phyloP scores from a whole-genome alignment of 2,113 vertebrate genomes.

The Marmota flaviventris region DNA sequence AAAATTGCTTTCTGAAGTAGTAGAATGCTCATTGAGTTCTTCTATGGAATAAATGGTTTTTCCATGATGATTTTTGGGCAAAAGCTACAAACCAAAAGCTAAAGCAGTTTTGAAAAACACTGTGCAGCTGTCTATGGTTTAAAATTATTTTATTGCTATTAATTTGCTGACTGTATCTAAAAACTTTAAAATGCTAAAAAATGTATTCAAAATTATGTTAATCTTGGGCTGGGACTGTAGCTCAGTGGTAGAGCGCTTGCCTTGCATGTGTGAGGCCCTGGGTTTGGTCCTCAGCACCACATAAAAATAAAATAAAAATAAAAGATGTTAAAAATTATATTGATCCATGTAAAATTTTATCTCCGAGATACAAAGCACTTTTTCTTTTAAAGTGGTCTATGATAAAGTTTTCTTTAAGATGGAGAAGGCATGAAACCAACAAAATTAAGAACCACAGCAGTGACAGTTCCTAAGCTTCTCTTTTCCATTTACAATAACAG shows the following conservation, averaged over 20 bases:
- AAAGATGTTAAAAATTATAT: not conserved
- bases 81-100: conserved; percentile 50
- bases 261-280: too few species aligned
- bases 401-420: not conserved
- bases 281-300: too few species aligned
- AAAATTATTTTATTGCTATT: not conserved
- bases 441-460: not conserved
- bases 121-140: not conserved
- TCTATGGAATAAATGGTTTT: conserved; percentile 22
- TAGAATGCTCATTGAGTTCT: conserved; percentile 34
- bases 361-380: not conserved
- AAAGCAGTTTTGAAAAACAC: conserved; percentile 18
- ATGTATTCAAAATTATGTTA: not conserved
- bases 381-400: not conserved
- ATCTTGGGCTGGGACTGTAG: too few species aligned
- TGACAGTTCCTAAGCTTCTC: not conserved
- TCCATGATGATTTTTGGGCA: conserved; percentile 19
- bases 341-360: conserved; percentile 27
- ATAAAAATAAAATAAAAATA: not conserved
- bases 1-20: conserved; percentile 59
- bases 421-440: not conserved
- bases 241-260: too few species aligned
- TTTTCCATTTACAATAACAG: not conserved
- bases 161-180: not conserved
- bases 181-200: conserved; percentile 34